These are phyloP conservation scores for Spermophilus dauricus DNA, from an alignment of 2,113 vertebrate genomes.

Conservation along the genomic window DNA sequence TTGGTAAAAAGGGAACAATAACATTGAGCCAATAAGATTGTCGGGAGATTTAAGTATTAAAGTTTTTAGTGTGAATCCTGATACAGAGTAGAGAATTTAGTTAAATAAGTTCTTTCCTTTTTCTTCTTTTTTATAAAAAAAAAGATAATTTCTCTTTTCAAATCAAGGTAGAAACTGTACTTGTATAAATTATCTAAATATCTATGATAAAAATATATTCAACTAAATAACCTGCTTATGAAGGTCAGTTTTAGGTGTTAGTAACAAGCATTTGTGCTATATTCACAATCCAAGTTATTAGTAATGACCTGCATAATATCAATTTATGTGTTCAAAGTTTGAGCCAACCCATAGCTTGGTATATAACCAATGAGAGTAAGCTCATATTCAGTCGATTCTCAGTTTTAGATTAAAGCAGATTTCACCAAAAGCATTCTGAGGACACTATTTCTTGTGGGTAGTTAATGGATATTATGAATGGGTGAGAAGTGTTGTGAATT, in stretches of 20 bases:
- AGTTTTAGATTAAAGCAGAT: conserved; percentile 27
- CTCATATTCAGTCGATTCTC: not conserved
- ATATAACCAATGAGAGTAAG: not conserved
- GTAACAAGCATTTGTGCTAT: not conserved
- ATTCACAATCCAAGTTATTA: not conserved
- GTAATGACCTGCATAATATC: not conserved
- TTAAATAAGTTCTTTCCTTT: not conserved
- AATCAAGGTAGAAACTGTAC: not conserved
- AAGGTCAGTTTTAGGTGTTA: not conserved
- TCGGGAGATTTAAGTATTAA: conserved; percentile 27
- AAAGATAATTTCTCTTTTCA: not conserved
- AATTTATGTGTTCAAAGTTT: not conserved
- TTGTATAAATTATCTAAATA: conserved; percentile 45
- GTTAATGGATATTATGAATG: not conserved
- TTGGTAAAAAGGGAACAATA: not conserved
- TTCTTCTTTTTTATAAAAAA: not conserved
- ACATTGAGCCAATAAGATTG: not conserved
- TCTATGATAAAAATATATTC: conserved; percentile 18
- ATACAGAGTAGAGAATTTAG: not conserved
- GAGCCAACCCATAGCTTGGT: not conserved
- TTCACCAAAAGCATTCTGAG: not conserved
- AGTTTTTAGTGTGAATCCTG: not conserved
- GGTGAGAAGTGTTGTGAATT: not conserved
- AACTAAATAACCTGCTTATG: not conserved
- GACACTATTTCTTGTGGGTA: not conserved